Evolutionary conservation across 2,797 vertebrate genomes (phyloP), one percentile per base, ranked within the genome.

Genomic region (Limnodromus scolopaceus): DNA sequence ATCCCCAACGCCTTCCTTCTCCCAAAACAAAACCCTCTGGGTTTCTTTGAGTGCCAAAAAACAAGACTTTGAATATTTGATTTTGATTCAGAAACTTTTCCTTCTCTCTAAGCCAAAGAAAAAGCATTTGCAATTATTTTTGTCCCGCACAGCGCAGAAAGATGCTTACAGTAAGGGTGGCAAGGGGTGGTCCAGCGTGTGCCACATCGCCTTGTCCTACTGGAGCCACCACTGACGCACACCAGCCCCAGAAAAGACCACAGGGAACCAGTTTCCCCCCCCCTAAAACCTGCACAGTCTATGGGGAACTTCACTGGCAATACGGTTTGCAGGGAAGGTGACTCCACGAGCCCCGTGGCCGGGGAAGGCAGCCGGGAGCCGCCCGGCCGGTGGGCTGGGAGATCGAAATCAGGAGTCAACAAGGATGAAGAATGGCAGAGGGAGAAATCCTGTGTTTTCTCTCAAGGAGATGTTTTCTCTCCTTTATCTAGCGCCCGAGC

Each of bases 401-500:
- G 80, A 90, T 84, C 0, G 5, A 49, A 66, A 95, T 92, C 87
- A 79, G 41, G 36, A 90, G 55, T 46, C 95, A 90, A 32, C 80
- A 82, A 65, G 13, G 80, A 83, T 90, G 91, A 95, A 88, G 89
- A 78, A 87, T 74, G 77, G 10, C 72, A 92, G 80, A 74, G 20
- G 55, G 58, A 84, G 70, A 90, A 88, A 58, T 48, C 36, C 79
- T 76, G 82, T 58, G 82, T 92, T 93, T 88, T 92, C 69, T 93
- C 84, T 93, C 55, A 20, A 39, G 80, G 70, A 89, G 78, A 69
- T 84, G 89, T 96, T 97, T 95, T 96, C 84, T 49, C 84, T 85
- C 75, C 87, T 91, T 92, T 96, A 93, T 96, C 96, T 96, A 61
- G 15, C 0, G 12, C 28, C 13, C 48, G 17, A 86, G 89, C 38